Base-by-base conservation (phyloP, 2,797 vertebrate genomes). In the Lutjanus argentimaculatus region DNA sequence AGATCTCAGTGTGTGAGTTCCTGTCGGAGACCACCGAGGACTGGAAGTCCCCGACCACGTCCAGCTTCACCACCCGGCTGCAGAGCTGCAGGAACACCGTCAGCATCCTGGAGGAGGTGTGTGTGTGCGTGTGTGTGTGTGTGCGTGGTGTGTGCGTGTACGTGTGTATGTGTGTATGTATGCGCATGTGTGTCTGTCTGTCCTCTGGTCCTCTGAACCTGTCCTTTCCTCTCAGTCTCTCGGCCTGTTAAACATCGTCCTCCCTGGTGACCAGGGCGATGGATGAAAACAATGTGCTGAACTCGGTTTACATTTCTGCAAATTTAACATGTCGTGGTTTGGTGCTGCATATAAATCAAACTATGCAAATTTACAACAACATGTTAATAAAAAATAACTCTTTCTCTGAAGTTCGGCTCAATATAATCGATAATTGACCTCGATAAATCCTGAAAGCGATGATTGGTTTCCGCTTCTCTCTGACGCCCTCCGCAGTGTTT, bases 1-100 rank as follows among this genome's bases (percentile, higher is more conserved):
- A 97, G 93, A 98, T 98, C 95, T 96, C 96, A 88, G 97, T 98
- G 84, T 96, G 96, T 91, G 97, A 98, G 95, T 98, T 98, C 93
- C 97, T 98, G 85, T 95, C 96, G 82, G 97, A 98, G 95, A 97
- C 97, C 88, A 97, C 96, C 85, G 97, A 98, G 94, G 97, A 98
- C 95, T 98, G 98, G 95, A 98, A 97, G 92, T 98, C 97, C 56
- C 97, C 97, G 58, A 98, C 97, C 75, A 98, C 97, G 68, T 98
- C 97, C 95, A 97, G 96, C 93, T 98, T 98, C 93, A 97, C 96
- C 68, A 98, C 97, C 85, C 96, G 96, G 72, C 85, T 98, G 93
- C 96, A 97, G 95, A 97, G 96, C 95, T 98, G 97, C 94, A 94
- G 97, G 84, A 97, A 97, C 88, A 97, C 97, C n/a, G 95, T 97